A percentile compares a stretch with the other conserved stretches of the same genome.
phyloP scores from a whole-genome alignment of 2,113 vertebrate genomes.

The Cynocephalus volans region DNA sequence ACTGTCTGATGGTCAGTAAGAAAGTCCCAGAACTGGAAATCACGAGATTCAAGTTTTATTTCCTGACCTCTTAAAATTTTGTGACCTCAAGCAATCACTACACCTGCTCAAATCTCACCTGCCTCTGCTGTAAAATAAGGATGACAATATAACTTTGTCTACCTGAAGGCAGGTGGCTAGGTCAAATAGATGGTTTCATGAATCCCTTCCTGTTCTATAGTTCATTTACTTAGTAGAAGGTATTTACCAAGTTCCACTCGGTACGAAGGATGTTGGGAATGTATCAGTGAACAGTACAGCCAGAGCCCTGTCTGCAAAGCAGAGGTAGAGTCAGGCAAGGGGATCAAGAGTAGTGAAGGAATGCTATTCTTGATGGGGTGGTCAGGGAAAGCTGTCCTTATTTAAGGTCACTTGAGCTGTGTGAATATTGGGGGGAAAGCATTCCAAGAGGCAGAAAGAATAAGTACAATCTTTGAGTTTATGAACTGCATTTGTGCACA shows the following conservation, averaged over 20 bases:
- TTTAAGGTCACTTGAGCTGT: too few relatives aligned
- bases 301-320: background rate
- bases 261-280: too few relatives aligned
- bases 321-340: background rate
- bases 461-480: background rate
- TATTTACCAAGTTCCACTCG: background rate
- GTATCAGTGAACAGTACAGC: too few relatives aligned
- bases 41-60: background rate
- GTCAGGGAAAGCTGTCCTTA: background rate
- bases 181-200: background rate
- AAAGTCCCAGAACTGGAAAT: background rate
- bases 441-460: background rate
- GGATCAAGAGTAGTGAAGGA: background rate
- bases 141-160: background rate
- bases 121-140: background rate
- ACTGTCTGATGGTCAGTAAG: background rate
- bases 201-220: background rate
- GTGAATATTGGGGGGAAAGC: too few relatives aligned
- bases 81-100: background rate
- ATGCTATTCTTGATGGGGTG: accelerated
- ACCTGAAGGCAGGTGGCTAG: background rate
- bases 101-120: background rate
- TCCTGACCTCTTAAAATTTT: background rate
- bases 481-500: accelerated
- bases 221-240: background rate